These are phyloP conservation scores for Hoplias malabaricus DNA, from an alignment of 2,113 vertebrate genomes.

Conservation along the genomic window DNA sequence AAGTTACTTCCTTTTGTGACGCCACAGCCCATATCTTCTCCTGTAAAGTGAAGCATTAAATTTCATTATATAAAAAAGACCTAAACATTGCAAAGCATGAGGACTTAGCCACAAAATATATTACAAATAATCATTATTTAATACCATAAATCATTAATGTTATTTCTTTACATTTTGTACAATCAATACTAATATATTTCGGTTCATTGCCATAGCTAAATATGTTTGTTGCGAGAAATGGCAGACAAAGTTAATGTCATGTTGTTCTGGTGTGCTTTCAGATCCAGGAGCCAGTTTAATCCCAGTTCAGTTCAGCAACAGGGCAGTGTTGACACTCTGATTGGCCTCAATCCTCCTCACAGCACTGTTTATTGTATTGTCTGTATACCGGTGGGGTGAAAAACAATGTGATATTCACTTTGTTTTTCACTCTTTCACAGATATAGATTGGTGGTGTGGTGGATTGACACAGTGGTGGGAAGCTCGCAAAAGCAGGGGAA, in stretches of 20 bases:
- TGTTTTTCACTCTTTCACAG: too few species aligned
- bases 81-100: not conserved
- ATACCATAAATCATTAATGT: not conserved
- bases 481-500: too few species aligned
- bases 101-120: not conserved
- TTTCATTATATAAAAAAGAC: not conserved
- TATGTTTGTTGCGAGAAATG: too few species aligned
- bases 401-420: too few species aligned
- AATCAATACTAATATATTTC: too few species aligned
- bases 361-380: too few species aligned
- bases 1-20: conserved; percentile 70
- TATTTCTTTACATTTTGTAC: too few species aligned
- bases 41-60: conserved; percentile 40
- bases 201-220: too few species aligned
- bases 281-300: conserved; percentile 56
- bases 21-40: conserved; percentile 77
- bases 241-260: conserved; percentile 4
- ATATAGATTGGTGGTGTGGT: too few species aligned
- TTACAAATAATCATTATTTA: not conserved
- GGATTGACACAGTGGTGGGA: too few species aligned
- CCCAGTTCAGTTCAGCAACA: conserved; percentile 55
- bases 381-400: too few species aligned
- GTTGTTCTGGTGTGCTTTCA: conserved; percentile 17
- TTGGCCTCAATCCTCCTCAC: conserved; percentile 63
- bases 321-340: conserved; percentile 43